These are phyloP conservation scores for Pristionchus maxplancki DNA, from an alignment of 2,888 invertebrate genomes.

Conservation along the genomic window DNA sequence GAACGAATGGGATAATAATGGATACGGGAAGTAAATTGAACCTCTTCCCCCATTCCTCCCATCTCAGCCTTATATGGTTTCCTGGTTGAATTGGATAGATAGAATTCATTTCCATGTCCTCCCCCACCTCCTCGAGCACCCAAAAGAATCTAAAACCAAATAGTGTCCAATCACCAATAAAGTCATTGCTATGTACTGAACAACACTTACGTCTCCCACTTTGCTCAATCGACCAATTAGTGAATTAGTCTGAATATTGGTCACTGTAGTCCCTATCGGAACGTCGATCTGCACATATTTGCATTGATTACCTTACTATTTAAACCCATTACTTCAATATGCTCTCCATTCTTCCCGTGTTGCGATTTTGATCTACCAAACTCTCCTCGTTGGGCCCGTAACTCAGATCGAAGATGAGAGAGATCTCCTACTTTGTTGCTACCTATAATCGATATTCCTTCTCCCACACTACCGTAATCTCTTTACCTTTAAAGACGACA, in stretches of 20 bases:
- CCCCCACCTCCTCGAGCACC: constrained; percentile 96
- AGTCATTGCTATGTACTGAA: too few species aligned
- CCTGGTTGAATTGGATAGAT: constrained; percentile 86
- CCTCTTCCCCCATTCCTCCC: constrained; percentile 89
- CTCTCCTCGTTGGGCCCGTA: constrained; percentile 68
- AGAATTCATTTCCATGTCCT: constrained; percentile 95
- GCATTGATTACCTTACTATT: not conserved
- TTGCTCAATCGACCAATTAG: constrained; percentile 56
- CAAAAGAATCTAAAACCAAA: constrained; percentile 86
- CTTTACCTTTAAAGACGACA: constrained; percentile 68
- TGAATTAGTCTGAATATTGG: constrained; percentile 45
- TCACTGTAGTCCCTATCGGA: constrained; percentile 64
- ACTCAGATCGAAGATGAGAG: constrained; percentile 63
- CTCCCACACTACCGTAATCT: not conserved
- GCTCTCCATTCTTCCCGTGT: constrained; percentile 67
- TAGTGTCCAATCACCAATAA: too few species aligned
- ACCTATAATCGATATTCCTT: not conserved
- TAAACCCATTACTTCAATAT: constrained; percentile 50
- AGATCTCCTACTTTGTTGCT: constrained; percentile 62
- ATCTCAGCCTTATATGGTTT: constrained; percentile 90
- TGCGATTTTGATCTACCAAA: constrained; percentile 66
- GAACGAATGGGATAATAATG: not conserved
- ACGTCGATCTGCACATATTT: constrained; percentile 54
- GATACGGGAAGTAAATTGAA: constrained; percentile 59
- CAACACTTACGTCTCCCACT: constrained; percentile 57